These are phyloP conservation scores for Tenrec ecaudatus DNA, from an alignment of 2,113 vertebrate genomes.

Conservation along the genomic window DNA sequence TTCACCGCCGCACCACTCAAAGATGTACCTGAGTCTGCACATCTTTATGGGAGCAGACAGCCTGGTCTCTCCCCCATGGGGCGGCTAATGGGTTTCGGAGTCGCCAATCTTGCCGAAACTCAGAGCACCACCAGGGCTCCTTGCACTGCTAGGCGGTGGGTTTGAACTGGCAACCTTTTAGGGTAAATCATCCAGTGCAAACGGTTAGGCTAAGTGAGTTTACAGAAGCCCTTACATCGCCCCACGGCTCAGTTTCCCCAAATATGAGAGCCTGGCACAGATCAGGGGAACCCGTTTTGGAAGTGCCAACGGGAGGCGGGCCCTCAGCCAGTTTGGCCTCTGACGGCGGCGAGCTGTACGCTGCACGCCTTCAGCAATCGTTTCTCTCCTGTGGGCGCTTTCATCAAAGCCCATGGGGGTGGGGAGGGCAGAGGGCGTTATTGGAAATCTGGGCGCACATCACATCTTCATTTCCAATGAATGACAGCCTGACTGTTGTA, in stretches of 20 bases:
- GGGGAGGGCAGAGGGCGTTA: neutral
- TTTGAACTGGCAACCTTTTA: neutral
- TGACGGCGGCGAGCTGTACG: neutral
- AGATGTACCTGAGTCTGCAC: no score
- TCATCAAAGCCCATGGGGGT: neutral
- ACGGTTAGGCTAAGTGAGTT: neutral
- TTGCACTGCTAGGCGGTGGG: neutral
- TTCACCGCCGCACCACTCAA: no score
- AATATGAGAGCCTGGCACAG: accelerated
- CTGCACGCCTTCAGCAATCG: neutral
- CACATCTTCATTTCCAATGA: neutral
- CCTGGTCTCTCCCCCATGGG: no score
- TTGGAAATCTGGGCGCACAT: no score
- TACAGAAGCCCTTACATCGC: neutral
- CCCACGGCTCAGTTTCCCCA: neutral
- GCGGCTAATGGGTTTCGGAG: no score
- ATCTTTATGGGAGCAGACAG: no score
- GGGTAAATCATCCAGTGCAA: neutral
- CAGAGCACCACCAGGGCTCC: no score
- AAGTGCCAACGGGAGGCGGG: neutral
- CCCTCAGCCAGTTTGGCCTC: neutral
- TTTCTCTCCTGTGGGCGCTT: neutral
- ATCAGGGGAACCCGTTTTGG: accelerated
- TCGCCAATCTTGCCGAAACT: no score
- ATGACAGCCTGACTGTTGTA: neutral